Percentiles rank a stretch among this genome's conserved stretches.
Conservation (phyloP, 2,797 vertebrate genomes). For the Scolopax rusticola region DNA sequence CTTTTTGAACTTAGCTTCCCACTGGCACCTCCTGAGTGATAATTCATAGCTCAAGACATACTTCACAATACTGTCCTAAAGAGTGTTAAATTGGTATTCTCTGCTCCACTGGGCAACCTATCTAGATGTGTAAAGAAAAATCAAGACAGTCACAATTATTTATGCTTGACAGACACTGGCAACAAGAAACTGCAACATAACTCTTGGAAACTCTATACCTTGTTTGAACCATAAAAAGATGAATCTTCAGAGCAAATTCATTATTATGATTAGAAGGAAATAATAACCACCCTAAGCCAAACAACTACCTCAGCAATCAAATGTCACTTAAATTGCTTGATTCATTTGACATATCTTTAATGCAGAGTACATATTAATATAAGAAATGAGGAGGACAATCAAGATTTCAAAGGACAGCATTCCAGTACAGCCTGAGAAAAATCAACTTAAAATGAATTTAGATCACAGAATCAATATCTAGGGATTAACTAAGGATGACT, state of each 20-base stretch:
- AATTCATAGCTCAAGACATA: conserved; percentile 28
- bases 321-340: not conserved
- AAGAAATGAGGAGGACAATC: not conserved
- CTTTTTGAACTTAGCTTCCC: conserved; percentile 28
- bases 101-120: conserved; percentile 59
- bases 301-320: not conserved
- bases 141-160: conserved; percentile 62
- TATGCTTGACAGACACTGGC: conserved; percentile 62
- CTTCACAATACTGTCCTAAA: conserved; percentile 53
- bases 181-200: conserved; percentile 57
- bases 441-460: conserved; percentile 76
- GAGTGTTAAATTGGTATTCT: conserved; percentile 56
- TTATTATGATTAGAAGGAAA: conserved; percentile 41
- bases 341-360: not conserved
- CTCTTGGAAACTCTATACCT: conserved; percentile 11
- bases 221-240: conserved; percentile 52
- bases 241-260: conserved; percentile 26
- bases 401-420: conserved; percentile 16
- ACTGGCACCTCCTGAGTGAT: not conserved
- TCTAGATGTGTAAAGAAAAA: conserved; percentile 57
- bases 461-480: conserved; percentile 65
- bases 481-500: conserved; percentile 72
- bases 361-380: not conserved
- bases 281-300: conserved; percentile 18
- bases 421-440: conserved; percentile 52